Evolutionary conservation across 2,888 invertebrate genomes (phyloP), one percentile per base, ranked within the genome.

Genomic region (Agrochola lychnidis): DNA sequence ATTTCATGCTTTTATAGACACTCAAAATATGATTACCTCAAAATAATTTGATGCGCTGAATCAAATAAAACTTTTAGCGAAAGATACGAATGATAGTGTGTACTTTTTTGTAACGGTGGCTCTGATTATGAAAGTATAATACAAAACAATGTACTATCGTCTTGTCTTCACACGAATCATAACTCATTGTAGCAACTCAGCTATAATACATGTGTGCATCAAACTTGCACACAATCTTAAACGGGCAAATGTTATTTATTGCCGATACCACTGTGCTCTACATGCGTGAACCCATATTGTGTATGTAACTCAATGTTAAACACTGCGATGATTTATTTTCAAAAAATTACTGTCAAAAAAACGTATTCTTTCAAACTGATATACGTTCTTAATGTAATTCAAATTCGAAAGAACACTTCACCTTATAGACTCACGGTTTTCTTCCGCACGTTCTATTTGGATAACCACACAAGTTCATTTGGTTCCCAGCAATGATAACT

Each of bases 131-230:
- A 75, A 70, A 73, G 45, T 70, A 56, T 30, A 51, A 51, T 36
- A 64, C 45, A 63, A 82, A 40, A 75, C 53, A 72, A 69, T 62
- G 45, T n/a, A n/a, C 25, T 62, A 53, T 19, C 51, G 4, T 36
- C 42, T 73, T 59, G 19, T 48, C 53, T 78, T 83, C 84, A 72
- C 72, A 48, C 59, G 59, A 79, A 70, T 72, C 42, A 30, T 66
- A 56, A 75, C 45, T 63, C 82, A 79, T 70, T 78, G 57, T 57
- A 57, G 64, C 45, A 59, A 61, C 36, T 57, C 40, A 72, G 62
- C 48, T 51, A 69, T 69, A 73, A 82, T 73, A 19, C 48, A 0
- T 40, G 36, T 62, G 64, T 66, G 57, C 22, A 59, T 67, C 61
- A 36, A 9, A 79, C 51, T 56, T 45, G 45, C 64, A 48, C 77